Base-by-base conservation (phyloP, 2,888 invertebrate species). In the Orthosia incerta region DNA sequence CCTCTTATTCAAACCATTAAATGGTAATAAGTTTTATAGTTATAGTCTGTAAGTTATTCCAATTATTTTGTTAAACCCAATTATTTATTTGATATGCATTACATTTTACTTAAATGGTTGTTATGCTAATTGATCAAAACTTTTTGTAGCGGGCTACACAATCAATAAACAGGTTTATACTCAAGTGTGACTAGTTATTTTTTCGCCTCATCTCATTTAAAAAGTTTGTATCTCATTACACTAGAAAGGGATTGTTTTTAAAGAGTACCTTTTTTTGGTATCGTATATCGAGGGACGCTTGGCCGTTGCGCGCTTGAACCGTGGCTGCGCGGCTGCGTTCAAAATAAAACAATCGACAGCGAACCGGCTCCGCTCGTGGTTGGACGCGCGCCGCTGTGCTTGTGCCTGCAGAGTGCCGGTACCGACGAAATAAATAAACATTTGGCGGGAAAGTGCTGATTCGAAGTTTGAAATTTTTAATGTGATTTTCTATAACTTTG, bases 311-410 rank as follows among this genome's bases (percentile, higher is more conserved):
- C 84, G 77, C 87, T 89, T 87, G 85, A 83, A 86, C 80, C 80
- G 86, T 88, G 85, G 81, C 85, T 82, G 73, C 67, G 71, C 76
- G 70, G 74, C 71, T 79, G 75, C 60, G 90, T 92, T 93, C 91
- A 94, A 95, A 95, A 95, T 94, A 95, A 94, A 95, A 95, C 93
- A 92, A 92, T 87, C 91, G 86, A 86, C 94, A 94, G 93, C 94
- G 91, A 94, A 94, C 95, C 95, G 95, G 95, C 96, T 95, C 93
- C 89, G 91, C 88, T 89, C 84, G 93, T 87, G 94, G 92, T 89
- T 90, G 90, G 94, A 94, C 95, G 96, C 93, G 91, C 88, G 88
- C 88, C 75, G 83, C 78, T 79, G 75, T 75, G 84, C 86, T 71
- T 76, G 68, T 76, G 85, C 81, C 82, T 78, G 81, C 82, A 79